Evolutionary conservation across 2,113 vertebrate species (phyloP), one percentile per base, ranked within the genome.

Genomic region (Microcebus jonahi): DNA sequence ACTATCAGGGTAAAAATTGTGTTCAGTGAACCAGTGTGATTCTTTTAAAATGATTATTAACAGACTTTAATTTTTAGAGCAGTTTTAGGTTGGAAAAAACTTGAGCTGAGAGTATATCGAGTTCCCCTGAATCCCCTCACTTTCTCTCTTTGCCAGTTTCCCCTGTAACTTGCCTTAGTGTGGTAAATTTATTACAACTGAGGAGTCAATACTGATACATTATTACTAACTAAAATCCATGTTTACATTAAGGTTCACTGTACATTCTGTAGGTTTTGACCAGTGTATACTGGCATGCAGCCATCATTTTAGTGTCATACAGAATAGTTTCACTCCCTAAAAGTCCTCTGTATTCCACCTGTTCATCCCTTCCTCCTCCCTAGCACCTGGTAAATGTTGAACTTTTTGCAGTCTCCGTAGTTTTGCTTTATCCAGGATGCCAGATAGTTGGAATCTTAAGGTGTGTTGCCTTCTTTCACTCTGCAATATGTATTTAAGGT

Each of bases 341-440:
- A 61, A 21, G 34, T 61, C 65, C 39, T 70, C 13, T 59, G 21
- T n/a, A 14, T 15, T 36, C 70, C 15, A 11, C 34, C 29, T 31
- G 5, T 4, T 29, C 11, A 7, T 34, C 12, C 27, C 21, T 84
- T 39, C 7, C 15, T 42, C 15, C 14, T 36, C 59, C n/a, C 14
- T 15, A 23, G 25, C 7, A 2, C 13, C n/a, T 48, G 23, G 12
- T 53, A 48, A 20, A 6, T 6, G 2, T 1, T 45, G 14, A 57
- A 36, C 25, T 53, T 76, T 14, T 67, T 61, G 13, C 4, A 29
- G 17, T 45, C 8, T 81, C 48, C 3, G 6, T 76, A 31, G 73
- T 48, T 76, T 79, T 39, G 34, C 45, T 50, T 39, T n/a, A n/a
- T 6, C 39, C 34, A 34, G 18, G 57, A n/a, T 45, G n/a, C 23